Evolutionary conservation across 1,140 invertebrate genomes (phyloP).

Genomic region (Drosophila truncata): DNA sequence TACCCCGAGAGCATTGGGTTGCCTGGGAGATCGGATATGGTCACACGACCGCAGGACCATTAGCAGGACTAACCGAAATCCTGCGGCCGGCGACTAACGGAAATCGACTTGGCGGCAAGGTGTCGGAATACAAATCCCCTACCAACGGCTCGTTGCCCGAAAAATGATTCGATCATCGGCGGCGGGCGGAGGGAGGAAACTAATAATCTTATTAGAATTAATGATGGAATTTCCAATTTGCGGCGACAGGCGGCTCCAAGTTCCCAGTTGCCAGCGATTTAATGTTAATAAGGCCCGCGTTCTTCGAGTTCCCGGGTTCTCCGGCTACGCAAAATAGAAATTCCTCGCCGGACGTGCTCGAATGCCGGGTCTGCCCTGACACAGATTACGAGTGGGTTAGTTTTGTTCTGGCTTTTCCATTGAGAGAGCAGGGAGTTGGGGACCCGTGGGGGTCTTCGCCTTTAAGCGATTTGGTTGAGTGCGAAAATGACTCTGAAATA

Average conservation of each 20-base stretch:
- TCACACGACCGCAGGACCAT: constrained; percentile 58
- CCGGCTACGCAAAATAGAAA: constrained; percentile 73
- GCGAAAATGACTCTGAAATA: constrained; percentile 11
- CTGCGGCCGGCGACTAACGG: constrained; percentile 52
- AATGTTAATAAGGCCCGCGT: constrained; percentile 79
- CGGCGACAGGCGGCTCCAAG: constrained; percentile 44
- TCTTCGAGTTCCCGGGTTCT: constrained; percentile 20
- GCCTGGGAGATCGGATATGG: not conserved
- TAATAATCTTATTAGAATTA: constrained; percentile 84
- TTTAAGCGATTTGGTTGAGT: constrained; percentile 5
- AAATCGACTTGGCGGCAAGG: constrained; percentile 64
- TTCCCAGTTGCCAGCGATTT: constrained; percentile 56
- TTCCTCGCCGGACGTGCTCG: constrained; percentile 66
- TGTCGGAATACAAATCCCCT: constrained; percentile 69
- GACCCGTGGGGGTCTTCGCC: not conserved
- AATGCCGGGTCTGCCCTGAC: constrained; percentile 62
- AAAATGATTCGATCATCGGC: constrained; percentile 60
- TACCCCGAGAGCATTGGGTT: constrained; percentile 21
- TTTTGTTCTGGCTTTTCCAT: not conserved
- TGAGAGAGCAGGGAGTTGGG: not conserved
- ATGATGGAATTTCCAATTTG: constrained; percentile 80
- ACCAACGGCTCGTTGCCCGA: constrained; percentile 27
- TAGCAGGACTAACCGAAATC: constrained; percentile 25
- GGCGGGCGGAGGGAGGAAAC: constrained; percentile 36
- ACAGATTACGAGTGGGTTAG: constrained; percentile 65